Evolutionary conservation across 2,888 invertebrate genomes (phyloP).

Genomic region (Cosmopolites sordidus): DNA sequence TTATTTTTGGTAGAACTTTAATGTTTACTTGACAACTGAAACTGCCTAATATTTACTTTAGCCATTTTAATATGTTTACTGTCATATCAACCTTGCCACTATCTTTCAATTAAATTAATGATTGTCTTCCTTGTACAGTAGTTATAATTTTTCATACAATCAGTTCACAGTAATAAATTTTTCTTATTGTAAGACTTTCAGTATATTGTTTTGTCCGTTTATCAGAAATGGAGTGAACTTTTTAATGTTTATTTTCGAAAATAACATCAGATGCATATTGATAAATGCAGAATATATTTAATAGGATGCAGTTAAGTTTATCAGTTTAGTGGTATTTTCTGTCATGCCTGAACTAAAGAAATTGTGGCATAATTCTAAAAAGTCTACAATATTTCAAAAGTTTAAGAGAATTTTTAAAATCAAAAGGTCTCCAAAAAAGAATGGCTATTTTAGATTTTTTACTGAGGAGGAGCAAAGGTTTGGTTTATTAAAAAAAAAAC

Average conservation of each 20-base stretch:
- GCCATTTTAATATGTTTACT: neutral
- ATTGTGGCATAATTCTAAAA: conserved; percentile 30
- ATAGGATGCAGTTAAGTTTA: no score
- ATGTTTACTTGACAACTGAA: neutral
- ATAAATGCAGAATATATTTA: conserved; percentile 5
- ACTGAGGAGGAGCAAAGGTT: conserved; percentile 70
- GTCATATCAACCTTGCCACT: neutral
- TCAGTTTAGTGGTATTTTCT: neutral
- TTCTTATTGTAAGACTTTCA: no score
- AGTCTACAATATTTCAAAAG: conserved; percentile 33
- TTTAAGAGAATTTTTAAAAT: conserved; percentile 43
- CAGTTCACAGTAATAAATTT: neutral
- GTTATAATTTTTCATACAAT: neutral
- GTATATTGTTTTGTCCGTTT: no score
- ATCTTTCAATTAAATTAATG: conserved; percentile 5
- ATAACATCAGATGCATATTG: conserved; percentile 16
- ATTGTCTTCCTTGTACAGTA: neutral
- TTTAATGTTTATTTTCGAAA: conserved; percentile 1
- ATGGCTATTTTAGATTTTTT: conserved; percentile 61
- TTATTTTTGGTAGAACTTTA: neutral
- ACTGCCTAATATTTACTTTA: neutral
- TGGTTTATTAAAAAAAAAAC: no score
- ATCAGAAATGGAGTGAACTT: no score
- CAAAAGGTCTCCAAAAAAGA: conserved; percentile 51
- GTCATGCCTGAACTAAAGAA: conserved; percentile 33